These are phyloP conservation scores for Rhadina sibilatrix DNA, from an alignment of 2,113 vertebrate species.

Conservation along the genomic window DNA sequence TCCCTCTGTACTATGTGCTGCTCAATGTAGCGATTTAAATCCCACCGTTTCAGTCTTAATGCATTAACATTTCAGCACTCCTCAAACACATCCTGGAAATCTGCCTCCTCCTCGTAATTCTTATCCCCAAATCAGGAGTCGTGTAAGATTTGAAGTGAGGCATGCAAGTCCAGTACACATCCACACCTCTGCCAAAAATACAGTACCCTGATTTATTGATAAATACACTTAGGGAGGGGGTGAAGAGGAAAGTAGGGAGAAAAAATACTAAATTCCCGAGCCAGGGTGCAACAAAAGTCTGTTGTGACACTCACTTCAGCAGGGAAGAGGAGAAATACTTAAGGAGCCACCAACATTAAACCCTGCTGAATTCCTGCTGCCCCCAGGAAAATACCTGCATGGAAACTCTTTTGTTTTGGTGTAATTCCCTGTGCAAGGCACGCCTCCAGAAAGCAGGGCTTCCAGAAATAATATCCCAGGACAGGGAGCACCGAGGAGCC, in stretches of 20 bases:
- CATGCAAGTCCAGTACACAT: neutral
- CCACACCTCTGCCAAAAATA: neutral
- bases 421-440: neutral
- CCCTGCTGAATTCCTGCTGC: neutral
- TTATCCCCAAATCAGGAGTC: neutral
- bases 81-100: slow-evolving; percentile 3
- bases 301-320: neutral
- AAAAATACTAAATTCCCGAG: neutral
- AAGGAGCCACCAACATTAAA: neutral
- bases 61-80: slow-evolving; percentile 29
- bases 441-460: neutral
- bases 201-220: neutral
- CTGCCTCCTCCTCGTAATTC: neutral
- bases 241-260: neutral
- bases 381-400: neutral
- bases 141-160: neutral
- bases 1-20: slow-evolving; percentile 42
- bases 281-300: neutral
- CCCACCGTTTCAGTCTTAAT: slow-evolving; percentile 30
- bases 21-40: slow-evolving; percentile 42
- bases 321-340: neutral
- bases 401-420: neutral
- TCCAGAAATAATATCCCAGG: slow-evolving; percentile 4
- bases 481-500: rapidly evolving
- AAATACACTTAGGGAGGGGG: rapidly evolving